phyloP scores from a whole-genome alignment of 64 coral and sea anemone species.

The Catalaphyllia jardinei region DNA sequence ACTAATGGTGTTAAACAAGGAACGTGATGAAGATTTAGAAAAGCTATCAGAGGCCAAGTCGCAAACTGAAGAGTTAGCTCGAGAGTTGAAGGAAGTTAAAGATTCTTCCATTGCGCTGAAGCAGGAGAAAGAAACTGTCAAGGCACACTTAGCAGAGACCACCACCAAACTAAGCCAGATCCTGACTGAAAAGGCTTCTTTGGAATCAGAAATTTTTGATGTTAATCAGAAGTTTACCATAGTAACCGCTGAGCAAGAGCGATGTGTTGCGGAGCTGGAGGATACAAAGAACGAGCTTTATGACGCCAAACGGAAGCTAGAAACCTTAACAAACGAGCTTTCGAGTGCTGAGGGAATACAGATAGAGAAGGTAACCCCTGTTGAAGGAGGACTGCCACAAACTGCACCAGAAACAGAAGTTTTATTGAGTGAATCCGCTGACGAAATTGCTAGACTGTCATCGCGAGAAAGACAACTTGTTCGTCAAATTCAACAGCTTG shows the following conservation, averaged over 20 bases:
- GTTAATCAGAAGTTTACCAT: neutral
- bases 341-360: neutral
- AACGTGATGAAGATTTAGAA: neutral
- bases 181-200: neutral
- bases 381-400: neutral
- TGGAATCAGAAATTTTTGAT: neutral
- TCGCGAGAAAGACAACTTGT: slow-evolving; percentile 20
- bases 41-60: neutral
- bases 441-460: neutral
- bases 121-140: neutral
- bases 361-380: neutral
- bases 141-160: neutral
- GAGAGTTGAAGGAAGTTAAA: neutral
- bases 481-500: slow-evolving; percentile 15
- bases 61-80: neutral
- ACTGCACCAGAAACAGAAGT: neutral
- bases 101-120: neutral
- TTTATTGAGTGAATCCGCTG: neutral
- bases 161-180: neutral
- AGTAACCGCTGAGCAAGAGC: neutral
- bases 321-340: slow-evolving; percentile 7
- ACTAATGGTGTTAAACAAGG: neutral
- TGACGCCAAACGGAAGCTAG: neutral
- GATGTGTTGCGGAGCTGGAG: slow-evolving; percentile 1
- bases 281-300: slow-evolving; percentile 13